Conservation (phyloP, 1,140 invertebrate genomes). For the Sipha flava region DNA sequence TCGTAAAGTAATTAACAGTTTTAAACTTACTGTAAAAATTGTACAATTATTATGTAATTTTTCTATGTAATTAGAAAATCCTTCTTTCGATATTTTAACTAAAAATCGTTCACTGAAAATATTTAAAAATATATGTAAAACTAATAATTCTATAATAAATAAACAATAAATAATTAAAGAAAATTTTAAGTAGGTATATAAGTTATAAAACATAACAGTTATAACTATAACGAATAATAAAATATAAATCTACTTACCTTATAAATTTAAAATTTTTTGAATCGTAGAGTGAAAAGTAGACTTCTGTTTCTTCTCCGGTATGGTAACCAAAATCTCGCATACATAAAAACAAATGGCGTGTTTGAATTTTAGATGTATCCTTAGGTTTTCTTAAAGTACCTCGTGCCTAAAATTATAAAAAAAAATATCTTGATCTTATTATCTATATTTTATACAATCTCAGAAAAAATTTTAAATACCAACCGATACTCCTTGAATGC, state of each 20-base stretch:
- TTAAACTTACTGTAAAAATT: slow-evolving; percentile 67
- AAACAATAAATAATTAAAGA: too few relatives aligned
- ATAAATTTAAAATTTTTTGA: slow-evolving; percentile 53
- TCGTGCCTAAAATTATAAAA: slow-evolving; percentile 45
- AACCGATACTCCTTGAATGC: slow-evolving; percentile 64
- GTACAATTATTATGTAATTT: slow-evolving; percentile 80
- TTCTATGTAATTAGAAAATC: slow-evolving; percentile 80
- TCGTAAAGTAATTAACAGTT: not conserved
- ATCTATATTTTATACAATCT: not conserved
- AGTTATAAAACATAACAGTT: too few relatives aligned
- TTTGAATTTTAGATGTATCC: slow-evolving; percentile 58
- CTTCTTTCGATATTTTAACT: slow-evolving; percentile 77
- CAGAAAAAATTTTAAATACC: slow-evolving; percentile 37
- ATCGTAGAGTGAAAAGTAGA: slow-evolving; percentile 80
- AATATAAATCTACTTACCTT: slow-evolving; percentile 43
- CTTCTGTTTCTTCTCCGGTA: slow-evolving; percentile 77
- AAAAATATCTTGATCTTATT: not conserved
- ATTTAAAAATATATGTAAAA: slow-evolving; percentile 25
- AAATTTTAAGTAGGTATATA: too few relatives aligned
- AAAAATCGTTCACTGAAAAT: slow-evolving; percentile 72
- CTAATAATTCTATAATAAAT: not conserved
- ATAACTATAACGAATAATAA: not conserved
- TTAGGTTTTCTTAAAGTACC: slow-evolving; percentile 58
- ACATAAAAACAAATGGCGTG: slow-evolving; percentile 77
- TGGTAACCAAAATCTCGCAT: slow-evolving; percentile 80